Evolutionary conservation across 2,797 vertebrate species (phyloP).

Genomic region (Coracias cyanogaster): DNA sequence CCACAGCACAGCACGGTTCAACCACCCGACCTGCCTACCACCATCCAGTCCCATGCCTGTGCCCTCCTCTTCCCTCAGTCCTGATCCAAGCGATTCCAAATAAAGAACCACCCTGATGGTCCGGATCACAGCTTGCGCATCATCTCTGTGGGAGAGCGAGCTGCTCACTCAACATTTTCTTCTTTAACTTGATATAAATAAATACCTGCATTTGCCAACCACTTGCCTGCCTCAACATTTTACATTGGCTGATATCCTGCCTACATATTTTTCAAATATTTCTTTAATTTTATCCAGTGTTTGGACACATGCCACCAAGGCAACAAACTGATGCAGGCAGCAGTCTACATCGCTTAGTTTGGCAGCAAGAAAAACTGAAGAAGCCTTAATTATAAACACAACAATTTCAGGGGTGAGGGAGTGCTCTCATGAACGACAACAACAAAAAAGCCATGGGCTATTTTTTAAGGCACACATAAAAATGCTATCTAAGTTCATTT

Average conservation of each 20-base stretch:
- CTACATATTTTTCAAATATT: slow-evolving; percentile 47
- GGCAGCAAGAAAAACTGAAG: background rate
- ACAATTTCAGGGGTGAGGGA: slow-evolving; percentile 2
- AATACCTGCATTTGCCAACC: background rate
- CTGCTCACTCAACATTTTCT: background rate
- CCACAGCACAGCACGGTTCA: rapidly evolving
- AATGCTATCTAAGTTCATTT: background rate
- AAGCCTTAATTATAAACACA: slow-evolving; percentile 22
- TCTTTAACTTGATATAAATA: slow-evolving; percentile 38
- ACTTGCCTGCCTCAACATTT: background rate
- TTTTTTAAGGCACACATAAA: slow-evolving; percentile 20
- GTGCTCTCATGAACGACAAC: background rate
- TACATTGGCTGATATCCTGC: slow-evolving; percentile 32
- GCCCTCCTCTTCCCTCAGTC: background rate
- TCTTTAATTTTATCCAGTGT: slow-evolving; percentile 42
- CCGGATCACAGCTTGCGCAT: background rate
- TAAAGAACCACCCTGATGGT: background rate
- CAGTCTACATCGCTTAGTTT: background rate
- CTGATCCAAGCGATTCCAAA: background rate
- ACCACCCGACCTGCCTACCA: rapidly evolving
- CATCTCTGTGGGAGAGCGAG: background rate
- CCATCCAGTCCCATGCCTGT: rapidly evolving
- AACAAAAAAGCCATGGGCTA: background rate
- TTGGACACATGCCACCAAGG: slow-evolving; percentile 55
- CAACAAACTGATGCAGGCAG: slow-evolving; percentile 28